Conservation (phyloP, 2,888 invertebrate genomes). For the Monopis laevigella region DNA sequence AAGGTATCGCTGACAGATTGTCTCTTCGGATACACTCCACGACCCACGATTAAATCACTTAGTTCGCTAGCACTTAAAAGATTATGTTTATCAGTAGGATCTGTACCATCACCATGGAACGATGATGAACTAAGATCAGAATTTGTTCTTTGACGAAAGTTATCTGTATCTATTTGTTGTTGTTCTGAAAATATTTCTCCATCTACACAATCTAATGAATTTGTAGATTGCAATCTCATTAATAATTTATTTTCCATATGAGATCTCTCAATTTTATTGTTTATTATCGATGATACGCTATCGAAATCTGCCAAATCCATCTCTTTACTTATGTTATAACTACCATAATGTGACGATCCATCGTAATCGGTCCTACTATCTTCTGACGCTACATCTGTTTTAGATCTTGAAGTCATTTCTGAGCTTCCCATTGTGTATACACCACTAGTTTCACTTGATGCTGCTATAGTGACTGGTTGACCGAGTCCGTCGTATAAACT, state of each 20-base stretch:
- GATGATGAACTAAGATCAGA: slow-evolving; percentile 84
- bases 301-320: slow-evolving; percentile 59
- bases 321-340: slow-evolving; percentile 63
- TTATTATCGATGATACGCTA: slow-evolving; percentile 57
- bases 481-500: slow-evolving; percentile 64
- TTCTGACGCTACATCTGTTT: slow-evolving; percentile 62
- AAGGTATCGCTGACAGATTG: slow-evolving; percentile 86
- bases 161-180: slow-evolving; percentile 52
- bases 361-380: slow-evolving; percentile 51
- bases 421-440: slow-evolving; percentile 84
- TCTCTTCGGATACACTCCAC: slow-evolving; percentile 74
- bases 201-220: slow-evolving; percentile 59
- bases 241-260: slow-evolving; percentile 30
- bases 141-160: slow-evolving; percentile 75
- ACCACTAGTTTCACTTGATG: slow-evolving; percentile 86
- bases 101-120: slow-evolving; percentile 89
- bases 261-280: slow-evolving; percentile 57
- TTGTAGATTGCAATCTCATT: slow-evolving; percentile 25
- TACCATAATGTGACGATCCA: slow-evolving; percentile 65
- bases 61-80: slow-evolving; percentile 84
- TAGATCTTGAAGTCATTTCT: slow-evolving; percentile 67
- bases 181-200: slow-evolving; percentile 45
- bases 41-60: slow-evolving; percentile 83
- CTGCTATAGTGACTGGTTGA: slow-evolving; percentile 66
- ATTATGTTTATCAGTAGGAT: slow-evolving; percentile 82